Evolutionary conservation across 1,140 invertebrate genomes (phyloP).

Genomic region (Venustaconcha ellipsiformis): DNA sequence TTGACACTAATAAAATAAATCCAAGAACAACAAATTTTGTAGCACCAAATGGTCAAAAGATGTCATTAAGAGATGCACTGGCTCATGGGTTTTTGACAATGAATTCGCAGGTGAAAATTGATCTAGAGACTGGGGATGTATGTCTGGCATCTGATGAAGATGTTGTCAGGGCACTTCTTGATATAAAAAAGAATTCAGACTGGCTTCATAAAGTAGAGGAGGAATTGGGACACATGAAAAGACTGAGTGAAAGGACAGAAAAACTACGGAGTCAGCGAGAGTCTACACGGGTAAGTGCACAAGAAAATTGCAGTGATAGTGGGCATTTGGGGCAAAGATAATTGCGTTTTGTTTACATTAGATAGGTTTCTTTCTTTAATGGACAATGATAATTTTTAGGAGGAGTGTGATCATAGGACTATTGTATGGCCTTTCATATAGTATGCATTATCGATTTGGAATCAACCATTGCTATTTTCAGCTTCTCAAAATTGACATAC

Average conservation of each 20-base stretch:
- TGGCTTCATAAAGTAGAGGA: conserved; percentile 91
- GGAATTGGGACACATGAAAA: conserved; percentile 85
- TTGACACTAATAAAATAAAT: conserved; percentile 58
- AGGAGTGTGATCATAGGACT: no score
- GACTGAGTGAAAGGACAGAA: conserved; percentile 86
- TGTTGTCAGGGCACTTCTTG: conserved; percentile 55
- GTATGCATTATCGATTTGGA: no score
- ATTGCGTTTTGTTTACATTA: no score
- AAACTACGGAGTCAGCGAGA: conserved; percentile 90
- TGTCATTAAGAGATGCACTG: conserved; percentile 62
- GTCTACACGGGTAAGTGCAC: conserved; percentile 49
- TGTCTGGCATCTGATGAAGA: conserved; percentile 54
- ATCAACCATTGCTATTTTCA: no score
- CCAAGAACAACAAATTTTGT: conserved; percentile 59
- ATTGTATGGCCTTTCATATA: no score
- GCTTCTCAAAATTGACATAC: no score
- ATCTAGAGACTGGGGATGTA: conserved; percentile 73
- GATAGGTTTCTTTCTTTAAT: no score
- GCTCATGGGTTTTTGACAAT: conserved; percentile 66
- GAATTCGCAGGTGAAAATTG: conserved; percentile 79
- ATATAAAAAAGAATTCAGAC: conserved; percentile 73
- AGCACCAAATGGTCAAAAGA: conserved; percentile 54
- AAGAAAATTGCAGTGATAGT: no score
- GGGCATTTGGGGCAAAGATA: no score
- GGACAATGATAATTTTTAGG: no score